Evolutionary conservation across 2,113 vertebrate genomes (phyloP).

Genomic region (Poecilia latipinna): DNA sequence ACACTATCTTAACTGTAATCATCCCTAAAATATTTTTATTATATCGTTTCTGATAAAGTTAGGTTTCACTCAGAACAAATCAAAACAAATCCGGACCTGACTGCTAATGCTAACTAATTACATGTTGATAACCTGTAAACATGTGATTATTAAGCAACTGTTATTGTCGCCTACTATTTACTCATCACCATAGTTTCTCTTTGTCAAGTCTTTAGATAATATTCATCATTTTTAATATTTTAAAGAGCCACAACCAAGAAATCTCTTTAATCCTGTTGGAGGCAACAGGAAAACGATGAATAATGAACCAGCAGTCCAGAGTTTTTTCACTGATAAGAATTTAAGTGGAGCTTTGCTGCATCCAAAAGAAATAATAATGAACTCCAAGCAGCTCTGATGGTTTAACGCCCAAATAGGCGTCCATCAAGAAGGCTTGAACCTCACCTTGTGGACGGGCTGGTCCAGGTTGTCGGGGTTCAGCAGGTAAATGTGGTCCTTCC

Average conservation of each 20-base stretch:
- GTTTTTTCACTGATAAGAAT: neutral
- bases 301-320: no score
- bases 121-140: neutral
- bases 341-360: neutral
- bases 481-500: constrained; percentile 85
- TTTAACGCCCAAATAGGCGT: neutral
- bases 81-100: no score
- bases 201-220: no score
- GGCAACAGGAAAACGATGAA: neutral
- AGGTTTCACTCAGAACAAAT: no score
- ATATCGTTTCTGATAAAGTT: no score
- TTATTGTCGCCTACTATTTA: no score
- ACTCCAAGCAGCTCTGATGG: no score
- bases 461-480: constrained; percentile 79
- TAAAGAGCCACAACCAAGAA: neutral
- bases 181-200: no score
- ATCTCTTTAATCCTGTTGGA: neutral
- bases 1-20: no score
- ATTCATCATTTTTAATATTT: no score
- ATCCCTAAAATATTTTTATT: no score
- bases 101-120: neutral
- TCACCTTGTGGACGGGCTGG: constrained; percentile 79
- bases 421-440: neutral
- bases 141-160: no score
- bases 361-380: neutral